Evolutionary conservation across 2,113 vertebrate species (phyloP).

Genomic region (Clarias macrocephalus): DNA sequence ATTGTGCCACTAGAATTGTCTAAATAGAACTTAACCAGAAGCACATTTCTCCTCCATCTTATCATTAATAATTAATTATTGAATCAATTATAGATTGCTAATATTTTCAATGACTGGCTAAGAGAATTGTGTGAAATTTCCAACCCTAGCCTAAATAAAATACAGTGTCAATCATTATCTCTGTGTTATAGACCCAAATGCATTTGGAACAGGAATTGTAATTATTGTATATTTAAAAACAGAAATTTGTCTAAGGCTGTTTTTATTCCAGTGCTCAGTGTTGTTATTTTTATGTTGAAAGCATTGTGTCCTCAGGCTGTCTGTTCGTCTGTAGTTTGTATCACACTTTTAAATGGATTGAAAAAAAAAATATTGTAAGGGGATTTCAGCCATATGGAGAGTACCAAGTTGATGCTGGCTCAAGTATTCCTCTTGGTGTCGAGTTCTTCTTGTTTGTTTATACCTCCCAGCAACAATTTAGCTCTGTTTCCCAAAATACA

Average conservation of each 20-base stretch:
- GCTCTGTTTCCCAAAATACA: background rate
- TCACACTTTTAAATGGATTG: background rate
- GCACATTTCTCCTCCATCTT: too few relatives aligned
- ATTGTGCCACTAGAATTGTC: too few relatives aligned
- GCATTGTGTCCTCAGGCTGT: background rate
- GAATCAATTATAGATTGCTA: too few relatives aligned
- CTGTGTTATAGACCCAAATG: background rate
- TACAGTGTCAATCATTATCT: background rate
- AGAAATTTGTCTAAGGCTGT: background rate
- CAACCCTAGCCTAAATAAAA: background rate
- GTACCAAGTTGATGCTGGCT: background rate
- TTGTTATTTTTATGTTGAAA: background rate
- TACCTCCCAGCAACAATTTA: background rate
- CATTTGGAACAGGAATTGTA: background rate
- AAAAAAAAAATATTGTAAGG: background rate
- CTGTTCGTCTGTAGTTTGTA: background rate
- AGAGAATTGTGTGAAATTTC: too few relatives aligned
- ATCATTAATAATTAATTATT: too few relatives aligned
- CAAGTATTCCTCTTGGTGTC: background rate
- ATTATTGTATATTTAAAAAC: background rate
- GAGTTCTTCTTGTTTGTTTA: background rate
- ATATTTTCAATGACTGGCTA: too few relatives aligned
- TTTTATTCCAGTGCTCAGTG: background rate
- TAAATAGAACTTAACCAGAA: too few relatives aligned
- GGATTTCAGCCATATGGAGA: background rate